These are phyloP conservation scores for Poeciliopsis presidionis DNA, from an alignment of 2,797 vertebrate species.

Conservation along the genomic window DNA sequence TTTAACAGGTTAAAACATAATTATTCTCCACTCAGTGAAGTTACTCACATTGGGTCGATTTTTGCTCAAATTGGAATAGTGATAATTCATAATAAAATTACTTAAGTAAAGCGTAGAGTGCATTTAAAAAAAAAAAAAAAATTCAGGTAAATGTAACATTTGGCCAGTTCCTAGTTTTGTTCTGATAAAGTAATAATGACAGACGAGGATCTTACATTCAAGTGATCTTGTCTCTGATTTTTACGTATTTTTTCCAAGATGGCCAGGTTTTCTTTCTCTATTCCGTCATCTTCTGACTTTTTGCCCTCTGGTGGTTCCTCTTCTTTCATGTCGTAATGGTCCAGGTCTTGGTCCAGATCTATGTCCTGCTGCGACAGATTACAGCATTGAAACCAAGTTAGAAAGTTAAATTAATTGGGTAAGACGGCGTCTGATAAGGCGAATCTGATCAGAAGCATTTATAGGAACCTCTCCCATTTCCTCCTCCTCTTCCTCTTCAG, in stretches of 20 bases:
- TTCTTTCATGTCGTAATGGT: slow-evolving; percentile 99
- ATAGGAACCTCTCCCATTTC: slow-evolving; percentile 93
- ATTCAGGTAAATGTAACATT: too few species aligned
- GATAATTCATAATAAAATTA: too few species aligned
- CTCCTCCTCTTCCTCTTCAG: slow-evolving; percentile 96
- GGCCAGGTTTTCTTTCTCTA: slow-evolving; percentile 97
- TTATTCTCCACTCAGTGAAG: too few species aligned
- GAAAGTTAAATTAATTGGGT: neutral
- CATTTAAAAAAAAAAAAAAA: too few species aligned
- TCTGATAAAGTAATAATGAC: neutral
- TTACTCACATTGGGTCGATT: too few species aligned
- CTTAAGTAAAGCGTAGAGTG: too few species aligned
- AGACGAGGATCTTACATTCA: slow-evolving; percentile 89
- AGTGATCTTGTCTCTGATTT: slow-evolving; percentile 98
- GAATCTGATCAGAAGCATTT: slow-evolving; percentile 4
- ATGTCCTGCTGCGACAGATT: slow-evolving; percentile 85
- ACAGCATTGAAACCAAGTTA: slow-evolving; percentile 1
- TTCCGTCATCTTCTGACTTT: slow-evolving; percentile 96
- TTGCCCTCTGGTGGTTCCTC: slow-evolving; percentile 93
- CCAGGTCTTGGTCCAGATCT: slow-evolving; percentile 88
- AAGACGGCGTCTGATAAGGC: neutral
- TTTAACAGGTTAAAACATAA: too few species aligned
- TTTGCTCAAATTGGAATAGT: too few species aligned
- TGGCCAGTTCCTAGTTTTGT: neutral
- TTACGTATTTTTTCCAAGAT: slow-evolving; percentile 98